phyloP scores from a whole-genome alignment of 1,140 invertebrate species.

The Coenobita brevimanus region DNA sequence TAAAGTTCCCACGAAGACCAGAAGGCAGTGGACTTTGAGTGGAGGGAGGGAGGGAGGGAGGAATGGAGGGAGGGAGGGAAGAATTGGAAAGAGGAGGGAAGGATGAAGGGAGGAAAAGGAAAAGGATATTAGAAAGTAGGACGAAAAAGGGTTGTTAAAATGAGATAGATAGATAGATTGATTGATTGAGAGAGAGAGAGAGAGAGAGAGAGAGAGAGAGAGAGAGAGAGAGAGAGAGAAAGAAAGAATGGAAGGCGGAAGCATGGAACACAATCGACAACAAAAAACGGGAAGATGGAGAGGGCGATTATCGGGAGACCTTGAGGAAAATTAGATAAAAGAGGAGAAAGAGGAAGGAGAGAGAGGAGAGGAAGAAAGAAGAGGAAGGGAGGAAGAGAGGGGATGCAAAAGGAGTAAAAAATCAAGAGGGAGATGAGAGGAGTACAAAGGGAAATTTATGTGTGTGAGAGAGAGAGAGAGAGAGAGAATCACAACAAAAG shows the following conservation, averaged over 20 bases:
- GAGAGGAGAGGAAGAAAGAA: no score
- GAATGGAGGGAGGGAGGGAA: background rate
- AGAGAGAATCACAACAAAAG: no score
- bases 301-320: no score
- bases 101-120: background rate
- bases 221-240: background rate
- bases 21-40: background rate
- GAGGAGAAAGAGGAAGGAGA: no score
- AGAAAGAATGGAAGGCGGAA: background rate
- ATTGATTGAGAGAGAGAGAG: background rate
- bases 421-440: background rate
- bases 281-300: no score
- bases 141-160: no score
- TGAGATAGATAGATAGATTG: background rate
- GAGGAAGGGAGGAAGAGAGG: background rate
- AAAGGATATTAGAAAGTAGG: no score
- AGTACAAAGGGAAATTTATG: no score
- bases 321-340: no score
- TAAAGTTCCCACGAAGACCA: conserved; percentile 21
- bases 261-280: no score
- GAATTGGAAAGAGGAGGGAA: background rate
- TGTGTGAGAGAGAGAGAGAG: background rate
- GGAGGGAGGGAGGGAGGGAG: background rate
- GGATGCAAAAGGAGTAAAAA: background rate
- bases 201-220: background rate